Evolutionary conservation across 2,888 invertebrate species (phyloP), one percentile per base, ranked within the genome.

Genomic region (Danaus chrysippus): DNA sequence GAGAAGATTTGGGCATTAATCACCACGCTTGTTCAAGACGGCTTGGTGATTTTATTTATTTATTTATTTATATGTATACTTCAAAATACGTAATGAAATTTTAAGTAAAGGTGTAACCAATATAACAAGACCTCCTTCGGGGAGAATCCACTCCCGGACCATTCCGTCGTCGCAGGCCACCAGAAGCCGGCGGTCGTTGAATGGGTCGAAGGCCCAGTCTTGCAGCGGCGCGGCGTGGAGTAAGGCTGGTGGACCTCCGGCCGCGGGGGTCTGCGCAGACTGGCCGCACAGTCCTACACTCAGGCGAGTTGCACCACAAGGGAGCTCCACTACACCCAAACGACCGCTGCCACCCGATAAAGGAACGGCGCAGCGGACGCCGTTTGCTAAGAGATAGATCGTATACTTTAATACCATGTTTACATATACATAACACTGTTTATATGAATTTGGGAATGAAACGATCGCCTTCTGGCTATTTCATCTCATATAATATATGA

Each of bases 171-270:
- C 98, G 76, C 97, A 97, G 41, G 96, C 97, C 52, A 97, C 97
- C 52, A 96, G 94, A 65, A 99, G 92, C 58, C 95, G 92, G 58
- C 92, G 92, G 70, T 94, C 92, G 82, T 97, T 92, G 85, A 98
- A 98, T 1, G 98, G 98, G 92, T 98, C 98, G 96, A 97, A 99
- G 62, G 95, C 94, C 87, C 98, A 97, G 87, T 99, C 99, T 93
- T 96, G 95, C 44, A 98, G 94, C 73, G 95, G 95, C 71, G 94
- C 95, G 59, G 97, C 96, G 84, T 98, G 97, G 64, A 98, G 95
- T 72, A 99, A 87, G n/a, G 97, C 96, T 43, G 96, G 96, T 94
- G 94, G 34, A 65, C 95, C 23, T 34, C 23, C 23, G 23, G 23
- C 23, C 0, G 23, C 95, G 93, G 75, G 95, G 94, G 1, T 77